Percentiles rank a stretch among this genome's conserved stretches.
Evolutionary conservation across 2,888 invertebrate species (phyloP).

Genomic region (Tetragnatha montana): DNA sequence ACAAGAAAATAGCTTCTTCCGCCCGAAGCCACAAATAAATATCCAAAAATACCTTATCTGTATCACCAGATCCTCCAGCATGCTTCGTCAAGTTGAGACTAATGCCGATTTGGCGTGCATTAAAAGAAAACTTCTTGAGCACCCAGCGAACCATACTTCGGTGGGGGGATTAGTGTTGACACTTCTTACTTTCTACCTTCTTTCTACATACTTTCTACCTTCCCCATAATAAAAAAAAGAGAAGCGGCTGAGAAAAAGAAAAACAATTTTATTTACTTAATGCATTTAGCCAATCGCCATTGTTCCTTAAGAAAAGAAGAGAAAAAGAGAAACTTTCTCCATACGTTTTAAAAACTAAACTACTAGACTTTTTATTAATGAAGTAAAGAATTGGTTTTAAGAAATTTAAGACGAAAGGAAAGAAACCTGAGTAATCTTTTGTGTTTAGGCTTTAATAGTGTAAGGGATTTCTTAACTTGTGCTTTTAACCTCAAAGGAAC

Average conservation of each 20-base stretch:
- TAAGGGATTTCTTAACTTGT: background rate
- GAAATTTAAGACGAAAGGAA: background rate
- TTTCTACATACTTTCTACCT: no score
- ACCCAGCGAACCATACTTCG: background rate
- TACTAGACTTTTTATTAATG: background rate
- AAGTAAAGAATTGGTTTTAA: background rate
- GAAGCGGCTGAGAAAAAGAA: background rate
- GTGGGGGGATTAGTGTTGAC: background rate
- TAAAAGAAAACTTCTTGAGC: background rate
- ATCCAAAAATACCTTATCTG: no score
- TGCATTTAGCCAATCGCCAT: background rate
- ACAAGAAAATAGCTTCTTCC: no score
- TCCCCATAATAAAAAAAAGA: background rate
- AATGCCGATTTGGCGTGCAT: constrained; percentile 7
- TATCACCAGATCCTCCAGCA: no score
- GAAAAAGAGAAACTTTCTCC: background rate
- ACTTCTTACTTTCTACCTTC: background rate
- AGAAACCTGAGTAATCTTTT: no score
- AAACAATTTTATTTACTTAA: constrained; percentile 1
- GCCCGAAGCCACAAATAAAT: no score
- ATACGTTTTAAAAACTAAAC: background rate
- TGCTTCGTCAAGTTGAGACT: background rate
- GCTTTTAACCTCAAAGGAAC: background rate
- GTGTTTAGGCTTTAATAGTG: background rate
- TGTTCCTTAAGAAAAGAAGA: background rate